Percentiles rank a stretch among this genome's conserved stretches.
Evolutionary conservation across 2,797 vertebrate species (phyloP).

Genomic region (Carcharodon carcharias): DNA sequence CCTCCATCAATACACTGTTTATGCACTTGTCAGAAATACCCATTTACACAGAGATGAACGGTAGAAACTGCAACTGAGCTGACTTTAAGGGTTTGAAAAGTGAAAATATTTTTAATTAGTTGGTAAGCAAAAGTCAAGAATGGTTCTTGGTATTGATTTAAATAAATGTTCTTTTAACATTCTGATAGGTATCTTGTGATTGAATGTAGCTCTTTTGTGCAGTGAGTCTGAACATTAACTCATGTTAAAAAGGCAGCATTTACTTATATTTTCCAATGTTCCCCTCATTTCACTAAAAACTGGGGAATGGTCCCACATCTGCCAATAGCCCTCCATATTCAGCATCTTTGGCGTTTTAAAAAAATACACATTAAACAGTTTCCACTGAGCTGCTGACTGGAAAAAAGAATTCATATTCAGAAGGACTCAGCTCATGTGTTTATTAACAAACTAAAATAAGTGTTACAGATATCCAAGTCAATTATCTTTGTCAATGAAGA

Average conservation of each 20-base stretch:
- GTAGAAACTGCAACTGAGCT: slow-evolving; percentile 5
- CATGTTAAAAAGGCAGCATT: background rate
- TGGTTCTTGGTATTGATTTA: background rate
- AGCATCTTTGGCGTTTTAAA: background rate
- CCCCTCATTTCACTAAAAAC: background rate
- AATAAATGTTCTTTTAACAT: background rate
- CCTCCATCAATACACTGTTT: background rate
- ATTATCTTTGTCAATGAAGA: background rate
- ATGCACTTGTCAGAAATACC: slow-evolving; percentile 4
- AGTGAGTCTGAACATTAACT: background rate
- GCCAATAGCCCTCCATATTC: background rate
- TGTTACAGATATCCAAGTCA: background rate
- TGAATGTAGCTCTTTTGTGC: background rate
- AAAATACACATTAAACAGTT: background rate
- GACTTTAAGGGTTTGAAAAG: background rate
- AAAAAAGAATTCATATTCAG: background rate
- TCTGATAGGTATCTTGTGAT: background rate
- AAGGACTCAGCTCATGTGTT: background rate
- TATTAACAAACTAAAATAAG: background rate
- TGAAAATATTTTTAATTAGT: background rate
- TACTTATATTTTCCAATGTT: slow-evolving; percentile 14
- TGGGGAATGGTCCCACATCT: background rate
- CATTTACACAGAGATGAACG: background rate
- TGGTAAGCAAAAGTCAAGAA: background rate
- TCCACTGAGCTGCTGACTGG: background rate